Evolutionary conservation across 2,113 vertebrate genomes (phyloP), one percentile per base, ranked within the genome.

Genomic region (Lates calcarifer): DNA sequence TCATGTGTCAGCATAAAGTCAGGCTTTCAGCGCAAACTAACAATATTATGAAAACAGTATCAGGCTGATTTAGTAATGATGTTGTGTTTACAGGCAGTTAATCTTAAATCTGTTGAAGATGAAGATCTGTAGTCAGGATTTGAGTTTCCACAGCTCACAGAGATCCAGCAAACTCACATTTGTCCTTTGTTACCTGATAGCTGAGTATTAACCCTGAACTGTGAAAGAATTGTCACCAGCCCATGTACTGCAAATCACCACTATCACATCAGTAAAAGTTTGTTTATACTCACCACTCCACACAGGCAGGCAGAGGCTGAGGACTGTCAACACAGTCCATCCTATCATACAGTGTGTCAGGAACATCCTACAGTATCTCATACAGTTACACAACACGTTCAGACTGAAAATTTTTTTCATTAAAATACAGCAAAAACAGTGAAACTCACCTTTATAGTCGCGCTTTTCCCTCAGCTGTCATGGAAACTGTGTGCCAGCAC

Each of bases 401-500:
- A 11, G 53, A 65, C 26, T 35, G 55, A 77, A 18, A 3, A 35
- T 7, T 35, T 35, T 35, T 55, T 57, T 82, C 3, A 65, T 69
- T 22, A 61, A 82, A 80, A 86, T 2, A 64, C 57, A 24, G 62
- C 47, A 78, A 67, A 91, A 83, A 45, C 56, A 13, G 35, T 86
- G 68, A 77, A 77, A 69, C 37, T 60, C 41, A 65, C 8, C 31
- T 86, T 89, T 91, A 85, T 90, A 88, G 20, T 22, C 11, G 0
- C 5, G 17, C 12, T 1, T 39, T 51, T 39, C n/a, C 39, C 29
- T 66, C 24, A 0, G 51, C 29, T 80, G 75, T 84, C 71, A 89
- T 87, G 86, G 88, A 91, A 91, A 91, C 37, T 74, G 24, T 71
- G 53, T 22, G 60, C 57, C 58, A 66, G 28, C 58, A 89, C 86